Base-by-base conservation (phyloP, 2,888 invertebrate species). In the Luperina nickerlii region DNA sequence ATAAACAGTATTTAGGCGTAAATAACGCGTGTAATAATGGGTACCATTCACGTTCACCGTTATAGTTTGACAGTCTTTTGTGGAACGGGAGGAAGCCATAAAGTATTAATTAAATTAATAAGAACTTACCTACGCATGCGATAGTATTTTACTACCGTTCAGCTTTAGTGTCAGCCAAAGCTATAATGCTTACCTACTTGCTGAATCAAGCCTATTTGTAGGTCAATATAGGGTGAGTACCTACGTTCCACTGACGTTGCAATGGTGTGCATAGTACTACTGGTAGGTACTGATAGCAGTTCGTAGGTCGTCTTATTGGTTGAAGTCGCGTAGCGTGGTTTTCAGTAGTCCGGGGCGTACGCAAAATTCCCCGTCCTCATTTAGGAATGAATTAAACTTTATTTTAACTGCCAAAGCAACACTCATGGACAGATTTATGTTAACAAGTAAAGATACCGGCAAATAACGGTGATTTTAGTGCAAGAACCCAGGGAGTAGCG, bases 41-140 rank as follows among this genome's bases (percentile, higher is more conserved):
- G 90, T 90, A 90, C 90, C 90, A 90, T 93, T 92, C 90, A 90
- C 91, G 84, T 90, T 89, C 90, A 91, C 82, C 89, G 88, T 91
- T 90, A 92, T 90, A 90, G 90, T 91, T 82, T 78, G 79, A 85
- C 91, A 91, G 91, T 91, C 92, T 93, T 92, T 92, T 88, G 90
- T 92, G 93, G 92, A 91, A 91, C 85, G 91, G 86, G 93, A 94
- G 93, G 95, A 96, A 96, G 95, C 96, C 96, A 27, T 96, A 96
- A 86, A 90, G 85, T 83, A 79, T 82, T 93, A 96, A 96, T 96
- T 95, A 92, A 95, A 96, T 96, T 96, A 96, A 96, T 96, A 93
- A 91, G 91, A 92, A 91, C 89, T 90, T 87, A 85, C 81, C 88
- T 90, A 87, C 87, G 90, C 87, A 84, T 90, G 89, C 85, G 83